Percentiles rank a stretch among this genome's conserved stretches.
phyloP scores from a whole-genome alignment of 2,113 vertebrate species.

The Solea solea region DNA sequence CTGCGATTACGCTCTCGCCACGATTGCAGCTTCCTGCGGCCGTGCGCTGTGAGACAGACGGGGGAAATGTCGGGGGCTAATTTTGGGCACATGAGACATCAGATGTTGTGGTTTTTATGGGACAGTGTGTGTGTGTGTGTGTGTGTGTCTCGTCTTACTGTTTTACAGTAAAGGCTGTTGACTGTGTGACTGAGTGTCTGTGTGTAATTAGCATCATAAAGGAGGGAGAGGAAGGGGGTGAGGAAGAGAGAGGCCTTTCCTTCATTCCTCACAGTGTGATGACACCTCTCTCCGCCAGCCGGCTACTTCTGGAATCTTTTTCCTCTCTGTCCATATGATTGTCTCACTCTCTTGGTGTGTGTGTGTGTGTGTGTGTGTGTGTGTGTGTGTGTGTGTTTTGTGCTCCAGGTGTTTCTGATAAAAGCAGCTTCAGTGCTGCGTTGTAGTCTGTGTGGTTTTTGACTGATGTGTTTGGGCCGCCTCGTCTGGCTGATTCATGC shows the following conservation, averaged over 20 bases:
- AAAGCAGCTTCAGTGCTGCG: conserved; percentile 42
- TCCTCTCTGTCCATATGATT: conserved; percentile 1
- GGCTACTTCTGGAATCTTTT: conserved; percentile 18
- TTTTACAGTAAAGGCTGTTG: conserved; percentile 56
- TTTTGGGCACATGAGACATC: conserved; percentile 67
- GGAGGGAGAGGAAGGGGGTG: neutral
- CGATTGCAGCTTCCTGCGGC: conserved; percentile 26
- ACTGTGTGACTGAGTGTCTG: conserved; percentile 69
- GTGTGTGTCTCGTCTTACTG: conserved; percentile 55
- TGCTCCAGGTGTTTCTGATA: conserved; percentile 72
- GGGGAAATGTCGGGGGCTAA: conserved; percentile 57
- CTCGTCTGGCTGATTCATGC: conserved; percentile 72
- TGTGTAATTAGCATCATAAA: conserved; percentile 67
- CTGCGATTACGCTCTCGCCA: neutral
- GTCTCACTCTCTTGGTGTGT: neutral
- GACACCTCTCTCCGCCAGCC: conserved; percentile 59
- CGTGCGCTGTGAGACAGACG: conserved; percentile 24
- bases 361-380: too few relatives aligned
- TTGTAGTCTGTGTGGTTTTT: conserved; percentile 42
- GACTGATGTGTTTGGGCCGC: conserved; percentile 32
- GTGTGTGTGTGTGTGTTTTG: neutral
- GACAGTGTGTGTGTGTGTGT: conserved; percentile 55
- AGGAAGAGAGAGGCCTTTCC: conserved; percentile 35
- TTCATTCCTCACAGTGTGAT: conserved; percentile 51
- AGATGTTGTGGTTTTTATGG: conserved; percentile 64